Percentiles rank a stretch among this genome's conserved stretches.
phyloP scores from a whole-genome alignment of 2,888 invertebrate species.

The Apantesis nais region DNA sequence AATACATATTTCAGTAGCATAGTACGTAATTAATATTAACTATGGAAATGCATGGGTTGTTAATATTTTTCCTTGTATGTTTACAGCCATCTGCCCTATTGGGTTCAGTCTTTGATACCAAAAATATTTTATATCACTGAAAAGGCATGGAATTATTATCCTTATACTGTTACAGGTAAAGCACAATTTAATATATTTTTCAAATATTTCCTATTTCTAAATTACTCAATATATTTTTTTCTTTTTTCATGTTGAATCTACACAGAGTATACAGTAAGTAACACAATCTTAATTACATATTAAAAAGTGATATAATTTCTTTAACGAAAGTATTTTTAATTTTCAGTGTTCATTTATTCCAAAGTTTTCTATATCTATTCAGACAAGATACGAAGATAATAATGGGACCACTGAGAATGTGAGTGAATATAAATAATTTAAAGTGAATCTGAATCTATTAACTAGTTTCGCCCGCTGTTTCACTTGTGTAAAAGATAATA shows the following conservation, averaged over 20 bases:
- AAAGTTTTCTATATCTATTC: conserved; percentile 93
- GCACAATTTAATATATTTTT: conserved; percentile 19
- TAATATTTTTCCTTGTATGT: conserved; percentile 28
- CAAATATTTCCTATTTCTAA: background rate
- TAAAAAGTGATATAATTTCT: too few relatives aligned
- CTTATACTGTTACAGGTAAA: conserved; percentile 93
- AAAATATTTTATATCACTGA: conserved; percentile 97
- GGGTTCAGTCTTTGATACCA: conserved; percentile 95
- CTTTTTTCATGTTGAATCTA: conserved; percentile 63
- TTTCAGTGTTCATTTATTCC: conserved; percentile 96
- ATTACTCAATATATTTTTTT: conserved; percentile 26
- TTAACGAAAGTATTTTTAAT: conserved; percentile 15
- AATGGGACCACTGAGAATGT: conserved; percentile 95
- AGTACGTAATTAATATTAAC: background rate
- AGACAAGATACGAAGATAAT: conserved; percentile 96
- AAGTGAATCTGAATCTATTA: background rate
- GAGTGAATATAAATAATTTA: conserved; percentile 74
- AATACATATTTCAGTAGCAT: background rate
- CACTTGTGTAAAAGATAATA: too few relatives aligned
- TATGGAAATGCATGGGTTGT: background rate
- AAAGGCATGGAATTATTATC: conserved; percentile 98
- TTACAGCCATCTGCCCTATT: conserved; percentile 94
- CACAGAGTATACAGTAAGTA: conserved; percentile 91
- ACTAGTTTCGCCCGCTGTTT: background rate
- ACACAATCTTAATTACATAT: conserved; percentile 14